Evolutionary conservation across 2,888 invertebrate genomes (phyloP).

Genomic region (Hololepta plana): DNA sequence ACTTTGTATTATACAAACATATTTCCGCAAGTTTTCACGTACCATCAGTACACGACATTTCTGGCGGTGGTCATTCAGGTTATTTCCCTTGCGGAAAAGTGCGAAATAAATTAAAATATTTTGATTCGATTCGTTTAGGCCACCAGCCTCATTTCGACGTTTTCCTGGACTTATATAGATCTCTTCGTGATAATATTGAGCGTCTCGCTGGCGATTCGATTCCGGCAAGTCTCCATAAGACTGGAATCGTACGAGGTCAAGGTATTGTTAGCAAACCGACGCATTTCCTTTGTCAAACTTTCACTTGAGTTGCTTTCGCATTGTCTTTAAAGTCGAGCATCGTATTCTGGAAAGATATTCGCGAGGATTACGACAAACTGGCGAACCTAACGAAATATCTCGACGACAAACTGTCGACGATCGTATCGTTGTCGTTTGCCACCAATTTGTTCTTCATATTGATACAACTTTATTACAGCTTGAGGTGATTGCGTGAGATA

Average conservation of each 20-base stretch:
- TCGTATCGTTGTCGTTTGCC: conserved; percentile 46
- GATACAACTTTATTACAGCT: conserved; percentile 46
- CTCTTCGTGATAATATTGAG: too few species aligned
- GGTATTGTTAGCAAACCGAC: too few species aligned
- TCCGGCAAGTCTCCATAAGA: conserved; percentile 29
- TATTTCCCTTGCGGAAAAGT: too few species aligned
- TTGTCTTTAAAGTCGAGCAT: background rate
- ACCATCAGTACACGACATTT: conserved; percentile 24
- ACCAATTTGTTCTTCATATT: conserved; percentile 58
- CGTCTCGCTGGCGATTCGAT: conserved; percentile 44
- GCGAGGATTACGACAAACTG: conserved; percentile 45
- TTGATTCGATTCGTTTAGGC: too few species aligned
- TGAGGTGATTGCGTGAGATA: conserved; percentile 21
- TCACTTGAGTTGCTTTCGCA: background rate
- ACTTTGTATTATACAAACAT: conserved; percentile 12
- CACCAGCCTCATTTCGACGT: too few species aligned
- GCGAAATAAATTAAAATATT: too few species aligned
- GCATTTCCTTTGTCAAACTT: too few species aligned
- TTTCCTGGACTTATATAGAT: too few species aligned
- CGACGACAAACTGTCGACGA: conserved; percentile 40
- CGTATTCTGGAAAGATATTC: conserved; percentile 43
- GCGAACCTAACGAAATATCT: conserved; percentile 38
- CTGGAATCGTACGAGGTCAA: conserved; percentile 9
- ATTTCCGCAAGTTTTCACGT: conserved; percentile 29
- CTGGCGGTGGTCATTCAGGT: too few species aligned